Base-by-base conservation (phyloP, 2,113 vertebrate genomes). In the Porphyrio hochstetteri region DNA sequence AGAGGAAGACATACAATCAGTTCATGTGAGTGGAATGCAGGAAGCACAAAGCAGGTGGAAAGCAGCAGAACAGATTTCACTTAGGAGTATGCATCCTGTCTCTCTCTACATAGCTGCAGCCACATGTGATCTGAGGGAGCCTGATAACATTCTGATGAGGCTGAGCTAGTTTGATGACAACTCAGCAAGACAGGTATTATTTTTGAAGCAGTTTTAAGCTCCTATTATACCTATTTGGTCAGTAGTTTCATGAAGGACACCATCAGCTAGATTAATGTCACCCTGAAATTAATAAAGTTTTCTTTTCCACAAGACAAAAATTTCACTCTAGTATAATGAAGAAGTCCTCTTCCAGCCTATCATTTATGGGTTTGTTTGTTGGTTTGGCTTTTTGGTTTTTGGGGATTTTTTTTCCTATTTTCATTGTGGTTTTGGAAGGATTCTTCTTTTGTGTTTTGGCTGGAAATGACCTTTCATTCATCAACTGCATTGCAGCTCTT, bases 351-450 rank as follows among this genome's bases (percentile, higher is more conserved):
- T 76, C 28, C 15, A 33, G 19, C 21, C 20, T 46, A 74, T 1
- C 8, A 56, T 46, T 17, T 77, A 14, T 44, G 42, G 17, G 17
- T 44, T 44, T 44, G 6, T 44, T 44, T 17, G 42, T 44, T 44
- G 42, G 11, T 44, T 44, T 44, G 42, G 42, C 4, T 18, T 44
- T 18, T 46, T 44, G 6, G 42, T 44, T 44, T 44, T 46, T 18
- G 44, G 17, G 13, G 11, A 11, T 9, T 64, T 42, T 53, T 82
- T 69, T 65, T 69, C 65, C 18, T 72, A 27, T 77, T 92, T 13
- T 33, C 76, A 10, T 42, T 91, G 55, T 67, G 44, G 63, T 10
- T 94, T 89, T 94, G 65, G 48, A 87, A 40, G 17, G 71, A 91
- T 70, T 82, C 35, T 86, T 88, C 24, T 16, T 40, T 75, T 52